A percentile compares a stretch with the other conserved stretches of the same genome.
These are phyloP conservation scores for Lanistes nyassanus DNA, from an alignment of 1,140 invertebrate species.

Conservation along the genomic window DNA sequence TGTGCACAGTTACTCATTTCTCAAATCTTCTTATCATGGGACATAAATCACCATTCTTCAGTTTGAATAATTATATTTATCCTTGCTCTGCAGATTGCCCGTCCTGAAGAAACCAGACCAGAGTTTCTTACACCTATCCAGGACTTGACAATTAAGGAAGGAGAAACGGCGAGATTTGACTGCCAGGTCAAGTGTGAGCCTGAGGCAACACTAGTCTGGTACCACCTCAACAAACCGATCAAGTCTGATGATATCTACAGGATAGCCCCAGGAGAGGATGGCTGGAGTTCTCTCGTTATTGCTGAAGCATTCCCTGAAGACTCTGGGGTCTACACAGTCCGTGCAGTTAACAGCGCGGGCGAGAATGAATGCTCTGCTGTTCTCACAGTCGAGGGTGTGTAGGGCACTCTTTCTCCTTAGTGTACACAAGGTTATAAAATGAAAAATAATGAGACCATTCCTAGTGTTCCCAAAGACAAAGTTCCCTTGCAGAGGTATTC, in stretches of 20 bases:
- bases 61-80: too few species aligned
- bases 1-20: too few species aligned
- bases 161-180: conserved; percentile 91
- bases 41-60: too few species aligned
- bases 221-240: conserved; percentile 77
- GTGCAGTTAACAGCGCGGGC: conserved; percentile 82
- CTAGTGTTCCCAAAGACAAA: too few species aligned
- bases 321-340: conserved; percentile 61
- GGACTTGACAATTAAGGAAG: conserved; percentile 72
- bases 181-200: conserved; percentile 79
- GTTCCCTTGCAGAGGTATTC: too few species aligned
- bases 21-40: too few species aligned
- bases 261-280: conserved; percentile 51
- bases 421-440: too few species aligned
- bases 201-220: conserved; percentile 54
- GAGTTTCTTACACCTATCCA: conserved; percentile 50
- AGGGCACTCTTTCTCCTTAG: neutral
- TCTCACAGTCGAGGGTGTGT: conserved; percentile 57
- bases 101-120: conserved; percentile 44
- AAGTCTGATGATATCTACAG: conserved; percentile 57
- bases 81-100: conserved; percentile 26
- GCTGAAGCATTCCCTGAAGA: conserved; percentile 64
- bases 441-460: too few species aligned
- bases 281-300: conserved; percentile 54
- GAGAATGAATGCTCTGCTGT: conserved; percentile 62